These are phyloP conservation scores for Gambusia holbrooki DNA, from an alignment of 2,113 vertebrate species.

Conservation along the genomic window DNA sequence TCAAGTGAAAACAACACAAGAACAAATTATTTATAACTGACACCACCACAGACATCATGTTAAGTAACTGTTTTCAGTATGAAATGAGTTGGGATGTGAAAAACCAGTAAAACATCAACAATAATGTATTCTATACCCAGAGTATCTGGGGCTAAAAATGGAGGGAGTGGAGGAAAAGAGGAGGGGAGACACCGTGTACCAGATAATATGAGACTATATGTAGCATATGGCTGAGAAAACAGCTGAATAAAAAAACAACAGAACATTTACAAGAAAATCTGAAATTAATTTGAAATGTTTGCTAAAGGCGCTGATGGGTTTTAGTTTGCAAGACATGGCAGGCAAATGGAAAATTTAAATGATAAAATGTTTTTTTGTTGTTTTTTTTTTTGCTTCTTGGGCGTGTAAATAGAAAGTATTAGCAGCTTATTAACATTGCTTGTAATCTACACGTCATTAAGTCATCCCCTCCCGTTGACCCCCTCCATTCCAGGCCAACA, in stretches of 20 bases:
- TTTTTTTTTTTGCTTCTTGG: slow-evolving; percentile 35
- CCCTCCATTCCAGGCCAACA: slow-evolving; percentile 34
- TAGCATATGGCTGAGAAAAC: slow-evolving; percentile 18
- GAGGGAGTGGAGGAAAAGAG: slow-evolving; percentile 16
- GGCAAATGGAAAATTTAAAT: slow-evolving; percentile 55
- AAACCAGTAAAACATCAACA: slow-evolving; percentile 54
- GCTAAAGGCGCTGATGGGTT: slow-evolving; percentile 10
- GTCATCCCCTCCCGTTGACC: slow-evolving; percentile 50
- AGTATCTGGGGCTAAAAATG: slow-evolving; percentile 28
- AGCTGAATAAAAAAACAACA: slow-evolving; percentile 26
- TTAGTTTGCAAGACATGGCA: slow-evolving; percentile 41
- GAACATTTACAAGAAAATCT: not conserved
- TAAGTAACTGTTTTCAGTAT: slow-evolving; percentile 65
- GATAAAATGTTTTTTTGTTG: slow-evolving; percentile 43
- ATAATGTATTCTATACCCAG: slow-evolving; percentile 49
- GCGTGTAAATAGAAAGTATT: slow-evolving; percentile 53
- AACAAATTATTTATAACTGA: slow-evolving; percentile 18
- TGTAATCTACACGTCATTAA: slow-evolving; percentile 45
- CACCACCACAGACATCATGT: slow-evolving; percentile 42
- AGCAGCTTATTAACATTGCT: slow-evolving; percentile 75
- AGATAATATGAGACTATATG: slow-evolving; percentile 43
- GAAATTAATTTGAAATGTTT: slow-evolving; percentile 25
- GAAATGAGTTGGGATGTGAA: slow-evolving; percentile 66
- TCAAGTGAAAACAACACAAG: slow-evolving; percentile 57
- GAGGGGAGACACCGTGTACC: slow-evolving; percentile 40